Conservation (phyloP, 2,797 vertebrate genomes). For the Alcedo atthis region DNA sequence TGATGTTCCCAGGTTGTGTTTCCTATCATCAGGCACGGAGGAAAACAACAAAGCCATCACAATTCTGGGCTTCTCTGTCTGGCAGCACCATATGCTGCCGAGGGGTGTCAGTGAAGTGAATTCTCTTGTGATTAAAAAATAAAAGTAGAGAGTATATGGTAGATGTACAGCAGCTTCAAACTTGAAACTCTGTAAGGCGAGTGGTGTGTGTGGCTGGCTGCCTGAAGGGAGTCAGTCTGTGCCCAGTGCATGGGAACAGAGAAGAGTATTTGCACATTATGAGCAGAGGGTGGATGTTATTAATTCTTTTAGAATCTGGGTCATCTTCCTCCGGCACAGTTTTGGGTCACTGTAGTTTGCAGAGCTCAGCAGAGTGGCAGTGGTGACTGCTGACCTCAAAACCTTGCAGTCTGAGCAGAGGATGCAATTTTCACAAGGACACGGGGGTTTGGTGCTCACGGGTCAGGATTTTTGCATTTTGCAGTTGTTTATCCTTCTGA, state of each 20-base stretch:
- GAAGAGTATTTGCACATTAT: not conserved
- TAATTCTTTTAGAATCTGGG: not conserved
- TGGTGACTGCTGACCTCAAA: slow-evolving; percentile 2
- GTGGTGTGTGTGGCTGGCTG: not conserved
- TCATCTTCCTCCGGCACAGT: not conserved
- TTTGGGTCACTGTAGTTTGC: not conserved
- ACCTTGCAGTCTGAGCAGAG: not conserved
- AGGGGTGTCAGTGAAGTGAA: not conserved
- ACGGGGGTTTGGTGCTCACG: not conserved
- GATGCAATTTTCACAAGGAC: not conserved
- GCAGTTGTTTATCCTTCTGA: not conserved
- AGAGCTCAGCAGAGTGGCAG: not conserved
- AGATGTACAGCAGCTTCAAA: not conserved
- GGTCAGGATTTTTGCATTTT: not conserved
- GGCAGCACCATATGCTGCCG: slow-evolving; percentile 1
- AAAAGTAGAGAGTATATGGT: not conserved
- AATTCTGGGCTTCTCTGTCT: not conserved
- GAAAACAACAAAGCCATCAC: not conserved
- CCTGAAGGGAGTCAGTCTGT: not conserved
- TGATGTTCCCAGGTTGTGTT: not conserved
- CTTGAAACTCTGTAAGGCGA: not conserved
- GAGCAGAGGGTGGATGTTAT: not conserved
- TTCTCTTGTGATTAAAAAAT: not conserved
- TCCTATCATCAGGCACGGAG: not conserved
- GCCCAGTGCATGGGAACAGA: not conserved